Evolutionary conservation across 2,113 vertebrate species (phyloP).

Genomic region (Phocoena phocoena): DNA sequence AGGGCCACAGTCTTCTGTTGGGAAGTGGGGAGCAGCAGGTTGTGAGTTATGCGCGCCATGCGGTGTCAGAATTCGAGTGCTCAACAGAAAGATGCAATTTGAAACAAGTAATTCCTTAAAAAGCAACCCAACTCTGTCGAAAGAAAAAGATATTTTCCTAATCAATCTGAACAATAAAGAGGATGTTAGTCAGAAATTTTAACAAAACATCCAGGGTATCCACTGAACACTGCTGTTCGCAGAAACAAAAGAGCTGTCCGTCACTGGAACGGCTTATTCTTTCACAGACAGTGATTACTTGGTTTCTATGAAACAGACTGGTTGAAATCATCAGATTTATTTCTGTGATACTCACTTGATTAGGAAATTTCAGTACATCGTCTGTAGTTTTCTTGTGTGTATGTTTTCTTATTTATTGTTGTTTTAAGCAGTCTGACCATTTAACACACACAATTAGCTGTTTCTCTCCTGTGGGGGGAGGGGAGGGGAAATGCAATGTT

Average conservation of each 20-base stretch:
- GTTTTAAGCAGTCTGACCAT: not conserved
- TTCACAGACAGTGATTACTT: not conserved
- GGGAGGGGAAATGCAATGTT: not conserved
- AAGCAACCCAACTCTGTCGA: constrained; percentile 13
- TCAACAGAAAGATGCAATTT: not conserved
- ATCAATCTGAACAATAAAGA: constrained; percentile 45
- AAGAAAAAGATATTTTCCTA: constrained; percentile 48
- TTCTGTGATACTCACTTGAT: not conserved
- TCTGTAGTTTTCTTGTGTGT: not conserved
- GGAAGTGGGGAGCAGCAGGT: not conserved
- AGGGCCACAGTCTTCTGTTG: not conserved
- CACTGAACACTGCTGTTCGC: not conserved
- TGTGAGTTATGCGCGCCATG: not conserved
- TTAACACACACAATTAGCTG: not conserved
- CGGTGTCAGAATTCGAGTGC: not conserved
- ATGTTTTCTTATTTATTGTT: not conserved
- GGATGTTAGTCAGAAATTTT: constrained; percentile 16
- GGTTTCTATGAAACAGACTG: not conserved
- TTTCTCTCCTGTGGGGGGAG: not conserved
- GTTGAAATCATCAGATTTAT: constrained; percentile 1
- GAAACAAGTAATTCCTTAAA: constrained; percentile 41
- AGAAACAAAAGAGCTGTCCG: not conserved
- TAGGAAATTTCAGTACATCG: not conserved
- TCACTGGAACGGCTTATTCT: not conserved
- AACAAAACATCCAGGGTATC: not conserved